Evolutionary conservation across 2,113 vertebrate genomes (phyloP), one percentile per base, ranked within the genome.

Genomic region (Picathartes gymnocephalus): DNA sequence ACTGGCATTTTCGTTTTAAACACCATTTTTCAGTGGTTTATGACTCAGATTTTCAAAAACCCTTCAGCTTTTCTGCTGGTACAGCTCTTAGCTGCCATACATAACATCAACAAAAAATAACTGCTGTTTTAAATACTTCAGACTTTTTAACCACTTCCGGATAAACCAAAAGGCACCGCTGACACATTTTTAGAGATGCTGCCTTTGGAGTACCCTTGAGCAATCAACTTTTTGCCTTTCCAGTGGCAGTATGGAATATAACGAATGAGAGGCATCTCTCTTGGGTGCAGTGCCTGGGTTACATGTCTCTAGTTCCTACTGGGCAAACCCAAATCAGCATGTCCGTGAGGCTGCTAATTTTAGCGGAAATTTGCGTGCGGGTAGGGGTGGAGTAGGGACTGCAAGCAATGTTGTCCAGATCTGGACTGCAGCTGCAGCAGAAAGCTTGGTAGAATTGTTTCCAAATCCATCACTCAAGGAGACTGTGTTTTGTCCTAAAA

Each of bases 31-130:
- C 42, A 68, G 92, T 56, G 61, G 54, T 51, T 90, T 90, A 60
- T 93, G 88, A 95, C 82, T 97, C 92, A 93, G 60, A 61, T 93
- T 90, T 94, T 73, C 65, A 90, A 83, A 91, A 90, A 50, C 19
- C 2, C 35, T 72, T 72, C n/a, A 45, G 30, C 27, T 72, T 56
- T 57, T 80, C 22, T 90, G 27, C 35, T 54, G 15, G 7, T 35
- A 20, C 28, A 19, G 27, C 58, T 94, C 35, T 81, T 81, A 50
- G 57, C 27, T 71, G 77, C 60, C 16, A 3, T 17, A 50, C 10
- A 17, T n/a, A 82, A n/a, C 37, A 33, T 30, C 44, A 33, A 45
- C 12, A 78, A 65, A 76, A 84, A 60, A 28, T 37, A 81, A 21
- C 21, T 89, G 5, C 87, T 74, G 27, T 83, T 86, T 90, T 66